A percentile compares a stretch with the other conserved stretches of the same genome.
Evolutionary conservation across 2,113 vertebrate genomes (phyloP).

Genomic region (Orthonyx spaldingii): DNA sequence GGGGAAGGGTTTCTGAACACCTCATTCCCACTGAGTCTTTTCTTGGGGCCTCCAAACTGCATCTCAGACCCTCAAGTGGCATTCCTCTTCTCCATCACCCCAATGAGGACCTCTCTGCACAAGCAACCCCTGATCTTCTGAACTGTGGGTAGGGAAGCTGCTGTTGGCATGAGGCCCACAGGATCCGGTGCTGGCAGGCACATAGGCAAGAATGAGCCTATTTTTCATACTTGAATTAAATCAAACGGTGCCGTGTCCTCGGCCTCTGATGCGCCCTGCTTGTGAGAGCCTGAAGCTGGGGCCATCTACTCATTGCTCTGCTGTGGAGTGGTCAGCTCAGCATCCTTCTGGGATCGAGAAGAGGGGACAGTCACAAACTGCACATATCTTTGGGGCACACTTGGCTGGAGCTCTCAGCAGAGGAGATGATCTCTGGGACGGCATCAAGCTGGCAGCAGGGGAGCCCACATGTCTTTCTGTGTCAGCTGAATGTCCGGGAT

Average conservation of each 20-base stretch:
- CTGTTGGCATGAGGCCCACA: background rate
- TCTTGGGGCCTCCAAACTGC: background rate
- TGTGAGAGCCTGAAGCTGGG: background rate
- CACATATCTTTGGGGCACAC: background rate
- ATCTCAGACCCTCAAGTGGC: background rate
- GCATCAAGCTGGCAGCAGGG: background rate
- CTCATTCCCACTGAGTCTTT: background rate
- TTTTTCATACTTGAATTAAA: background rate
- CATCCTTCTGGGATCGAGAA: background rate
- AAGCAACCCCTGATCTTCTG: background rate
- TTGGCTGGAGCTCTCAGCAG: background rate
- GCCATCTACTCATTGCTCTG: background rate
- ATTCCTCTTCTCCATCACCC: background rate
- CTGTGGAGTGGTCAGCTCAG: background rate
- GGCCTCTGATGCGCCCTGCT: fast-evolving
- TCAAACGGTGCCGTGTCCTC: fast-evolving
- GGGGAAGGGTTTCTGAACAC: background rate
- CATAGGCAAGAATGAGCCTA: background rate
- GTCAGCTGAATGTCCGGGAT: background rate
- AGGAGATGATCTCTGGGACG: background rate
- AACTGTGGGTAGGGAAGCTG: background rate
- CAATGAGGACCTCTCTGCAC: background rate
- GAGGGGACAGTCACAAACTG: background rate
- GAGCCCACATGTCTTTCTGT: background rate
- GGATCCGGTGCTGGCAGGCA: background rate